Evolutionary conservation across 2,797 vertebrate species (phyloP), one percentile per base, ranked within the genome.

Genomic region (Heterohyrax brucei): DNA sequence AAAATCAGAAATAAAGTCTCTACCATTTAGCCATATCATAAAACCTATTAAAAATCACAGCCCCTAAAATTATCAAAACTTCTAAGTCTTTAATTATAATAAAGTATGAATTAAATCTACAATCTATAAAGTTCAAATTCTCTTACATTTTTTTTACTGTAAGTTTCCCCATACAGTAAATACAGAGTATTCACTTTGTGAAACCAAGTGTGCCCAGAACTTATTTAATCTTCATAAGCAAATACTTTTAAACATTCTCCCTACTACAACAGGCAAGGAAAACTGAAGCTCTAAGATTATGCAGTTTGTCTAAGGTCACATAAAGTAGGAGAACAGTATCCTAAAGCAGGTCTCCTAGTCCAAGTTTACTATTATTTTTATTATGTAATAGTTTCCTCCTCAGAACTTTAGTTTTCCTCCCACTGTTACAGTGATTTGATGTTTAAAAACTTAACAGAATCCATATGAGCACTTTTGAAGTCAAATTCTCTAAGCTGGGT

Each of bases 81-180:
- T 93, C n/a, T 46, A 46, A 93, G 50, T 1, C 75, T 82, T 14
- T 50, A 87, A 93, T 62, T 82, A 88, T 26, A 94, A 39, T 39
- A 86, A 93, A 89, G 8, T 84, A 9, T 3, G 62, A 7, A 16
- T 80, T 89, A 80, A 92, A 80, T 79, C 46, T 73, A 77, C 21
- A 62, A 50, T 33, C 44, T 91, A 84, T 93, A 94, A 77, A 86
- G n/a, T 87, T 72, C 75, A 12, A 4, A 76, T 62, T 76, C 90
- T 88, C 87, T 91, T 39, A 88, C 53, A 3, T 66, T 72, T 82
- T 80, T 28, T 33, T 39, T 28, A 77, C 5, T 89, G 2, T 39
- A 93, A 89, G n/a, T 12, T 92, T 96, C 33, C 88, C 39, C 19
- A 89, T 50, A 53, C 2, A 82, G 70, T 78, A 89, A 91, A 96